phyloP scores from a whole-genome alignment of 2,113 vertebrate genomes.

The Cheirogaleus medius region DNA sequence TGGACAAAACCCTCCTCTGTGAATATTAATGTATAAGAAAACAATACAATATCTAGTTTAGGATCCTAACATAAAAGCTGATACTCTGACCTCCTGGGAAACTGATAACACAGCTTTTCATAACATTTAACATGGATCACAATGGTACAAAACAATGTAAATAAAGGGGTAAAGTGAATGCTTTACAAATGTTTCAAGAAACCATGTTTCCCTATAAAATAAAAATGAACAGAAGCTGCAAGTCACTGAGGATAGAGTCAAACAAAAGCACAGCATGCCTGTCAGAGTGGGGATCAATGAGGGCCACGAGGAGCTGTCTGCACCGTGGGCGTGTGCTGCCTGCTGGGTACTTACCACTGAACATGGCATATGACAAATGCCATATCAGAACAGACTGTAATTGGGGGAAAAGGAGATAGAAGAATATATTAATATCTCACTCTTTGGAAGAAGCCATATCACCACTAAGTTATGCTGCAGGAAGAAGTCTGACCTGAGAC shows the following conservation, averaged over 20 bases:
- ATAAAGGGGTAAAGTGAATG: conserved; percentile 59
- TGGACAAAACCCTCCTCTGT: neutral
- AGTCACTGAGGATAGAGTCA: conserved; percentile 17
- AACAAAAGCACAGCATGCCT: conserved; percentile 69
- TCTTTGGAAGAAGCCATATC: conserved; percentile 5
- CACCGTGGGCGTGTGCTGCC: conserved; percentile 59
- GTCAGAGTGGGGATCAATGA: conserved; percentile 20
- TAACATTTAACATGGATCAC: conserved; percentile 13
- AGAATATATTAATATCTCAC: conserved; percentile 72
- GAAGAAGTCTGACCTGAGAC: conserved; percentile 88
- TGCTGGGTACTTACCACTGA: conserved; percentile 80
- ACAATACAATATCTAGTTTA: neutral
- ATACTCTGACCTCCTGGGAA: neutral
- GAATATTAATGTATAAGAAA: neutral
- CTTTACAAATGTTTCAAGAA: conserved; percentile 30
- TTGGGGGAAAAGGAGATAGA: conserved; percentile 78
- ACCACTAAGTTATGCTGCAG: neutral
- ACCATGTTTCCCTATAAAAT: conserved; percentile 55
- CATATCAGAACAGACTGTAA: conserved; percentile 81
- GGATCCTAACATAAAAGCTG: neutral
- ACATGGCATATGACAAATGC: conserved; percentile 80
- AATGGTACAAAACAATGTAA: conserved; percentile 60
- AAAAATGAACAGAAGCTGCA: conserved; percentile 63
- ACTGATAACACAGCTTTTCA: neutral
- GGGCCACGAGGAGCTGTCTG: conserved; percentile 44